These are phyloP conservation scores for Oxyura jamaicensis DNA, from an alignment of 2,113 vertebrate genomes.

Conservation along the genomic window DNA sequence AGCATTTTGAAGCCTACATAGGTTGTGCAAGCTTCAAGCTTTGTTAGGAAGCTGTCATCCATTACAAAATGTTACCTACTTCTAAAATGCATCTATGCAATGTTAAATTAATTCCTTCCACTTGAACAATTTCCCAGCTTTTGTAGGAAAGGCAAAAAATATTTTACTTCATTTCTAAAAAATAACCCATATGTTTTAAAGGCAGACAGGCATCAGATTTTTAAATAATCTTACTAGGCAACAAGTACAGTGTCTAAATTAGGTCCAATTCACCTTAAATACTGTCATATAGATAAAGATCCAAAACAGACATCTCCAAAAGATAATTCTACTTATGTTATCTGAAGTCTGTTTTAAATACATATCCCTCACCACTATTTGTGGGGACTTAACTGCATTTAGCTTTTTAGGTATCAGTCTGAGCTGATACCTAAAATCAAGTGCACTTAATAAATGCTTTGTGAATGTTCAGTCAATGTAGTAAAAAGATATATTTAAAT, in stretches of 20 bases:
- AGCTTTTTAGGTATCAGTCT: neutral
- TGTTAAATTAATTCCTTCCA: neutral
- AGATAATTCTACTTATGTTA: neutral
- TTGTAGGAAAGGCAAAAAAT: neutral
- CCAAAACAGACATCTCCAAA: neutral
- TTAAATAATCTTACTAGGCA: neutral
- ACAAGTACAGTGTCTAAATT: neutral
- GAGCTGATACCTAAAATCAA: neutral
- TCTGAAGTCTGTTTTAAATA: neutral
- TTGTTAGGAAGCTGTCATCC: neutral
- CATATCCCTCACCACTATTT: fast-evolving
- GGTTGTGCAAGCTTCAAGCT: neutral
- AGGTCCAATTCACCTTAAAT: neutral
- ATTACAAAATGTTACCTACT: neutral
- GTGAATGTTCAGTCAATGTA: neutral
- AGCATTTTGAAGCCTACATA: neutral
- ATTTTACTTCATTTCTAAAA: neutral
- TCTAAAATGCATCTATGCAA: neutral
- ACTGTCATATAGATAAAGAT: neutral
- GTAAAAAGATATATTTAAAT: neutral
- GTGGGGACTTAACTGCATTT: neutral
- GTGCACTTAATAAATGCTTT: neutral
- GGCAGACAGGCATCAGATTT: neutral
- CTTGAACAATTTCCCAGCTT: neutral
- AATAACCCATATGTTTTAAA: neutral